phyloP scores from a whole-genome alignment of 2,797 vertebrate species.

The Sitta carolinensis region DNA sequence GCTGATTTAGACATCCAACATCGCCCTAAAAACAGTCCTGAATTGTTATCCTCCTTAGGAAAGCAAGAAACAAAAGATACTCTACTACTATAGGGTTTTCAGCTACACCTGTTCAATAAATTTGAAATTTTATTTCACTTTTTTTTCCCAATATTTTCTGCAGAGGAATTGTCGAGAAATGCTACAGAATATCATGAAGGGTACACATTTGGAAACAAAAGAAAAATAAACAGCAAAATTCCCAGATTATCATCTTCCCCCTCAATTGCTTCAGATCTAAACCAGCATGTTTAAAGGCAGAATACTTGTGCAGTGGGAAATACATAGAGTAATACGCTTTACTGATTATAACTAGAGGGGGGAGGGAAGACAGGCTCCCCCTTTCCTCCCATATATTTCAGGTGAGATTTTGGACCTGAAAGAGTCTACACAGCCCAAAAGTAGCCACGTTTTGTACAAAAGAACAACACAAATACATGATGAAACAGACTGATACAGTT shows the following conservation, averaged over 20 bases:
- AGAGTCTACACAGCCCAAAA: not conserved
- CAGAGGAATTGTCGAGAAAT: not conserved
- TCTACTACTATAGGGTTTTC: not conserved
- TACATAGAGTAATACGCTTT: not conserved
- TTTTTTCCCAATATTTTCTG: not conserved
- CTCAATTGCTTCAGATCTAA: not conserved
- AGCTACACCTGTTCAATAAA: not conserved
- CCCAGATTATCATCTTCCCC: not conserved
- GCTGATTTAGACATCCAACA: not conserved
- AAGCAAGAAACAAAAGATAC: not conserved
- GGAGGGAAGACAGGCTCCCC: not conserved
- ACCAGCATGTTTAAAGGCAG: not conserved
- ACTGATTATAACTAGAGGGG: not conserved
- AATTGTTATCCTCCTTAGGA: not conserved
- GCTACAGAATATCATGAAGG: not conserved
- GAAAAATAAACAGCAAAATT: not conserved
- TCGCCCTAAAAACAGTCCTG: not conserved
- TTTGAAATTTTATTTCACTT: not conserved
- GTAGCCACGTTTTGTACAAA: not conserved
- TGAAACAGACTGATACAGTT: not conserved
- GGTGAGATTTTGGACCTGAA: not conserved
- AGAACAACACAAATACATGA: not conserved
- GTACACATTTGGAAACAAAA: fast-evolving
- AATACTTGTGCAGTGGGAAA: not conserved
- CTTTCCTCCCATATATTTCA: not conserved